phyloP scores from a whole-genome alignment of 2,888 invertebrate genomes.

The Eupithecia tripunctaria region DNA sequence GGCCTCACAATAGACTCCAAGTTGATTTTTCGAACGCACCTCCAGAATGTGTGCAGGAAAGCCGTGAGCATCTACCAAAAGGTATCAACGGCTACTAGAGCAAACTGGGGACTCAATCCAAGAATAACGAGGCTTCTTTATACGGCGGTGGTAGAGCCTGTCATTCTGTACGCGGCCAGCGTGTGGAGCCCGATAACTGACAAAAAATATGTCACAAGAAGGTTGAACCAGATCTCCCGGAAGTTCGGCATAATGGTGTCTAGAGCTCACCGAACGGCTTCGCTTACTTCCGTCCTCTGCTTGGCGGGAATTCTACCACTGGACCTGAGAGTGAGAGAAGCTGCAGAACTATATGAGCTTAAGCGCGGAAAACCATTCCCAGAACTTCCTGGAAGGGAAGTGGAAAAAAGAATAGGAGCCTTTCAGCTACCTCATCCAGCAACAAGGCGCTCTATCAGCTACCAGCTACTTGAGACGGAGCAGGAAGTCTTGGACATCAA shows the following conservation, averaged over 20 bases:
- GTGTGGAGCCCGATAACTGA: background rate
- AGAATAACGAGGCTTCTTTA: background rate
- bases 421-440: constrained; percentile 33
- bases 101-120: background rate
- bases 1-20: background rate
- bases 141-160: background rate
- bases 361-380: background rate
- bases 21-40: background rate
- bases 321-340: background rate
- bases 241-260: background rate
- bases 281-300: background rate
- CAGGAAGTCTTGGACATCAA: background rate
- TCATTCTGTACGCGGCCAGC: background rate
- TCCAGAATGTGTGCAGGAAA: background rate
- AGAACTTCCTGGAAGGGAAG: constrained; percentile 29
- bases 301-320: background rate
- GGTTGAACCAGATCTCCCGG: background rate
- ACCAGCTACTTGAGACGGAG: constrained; percentile 16
- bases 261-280: background rate
- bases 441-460: constrained; percentile 11
- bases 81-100: background rate
- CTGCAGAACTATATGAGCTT: background rate
- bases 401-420: constrained; percentile 25
- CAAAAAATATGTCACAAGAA: background rate
- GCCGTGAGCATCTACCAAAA: background rate